phyloP scores from a whole-genome alignment of 1,140 invertebrate species.

The Heliothis subflexa region DNA sequence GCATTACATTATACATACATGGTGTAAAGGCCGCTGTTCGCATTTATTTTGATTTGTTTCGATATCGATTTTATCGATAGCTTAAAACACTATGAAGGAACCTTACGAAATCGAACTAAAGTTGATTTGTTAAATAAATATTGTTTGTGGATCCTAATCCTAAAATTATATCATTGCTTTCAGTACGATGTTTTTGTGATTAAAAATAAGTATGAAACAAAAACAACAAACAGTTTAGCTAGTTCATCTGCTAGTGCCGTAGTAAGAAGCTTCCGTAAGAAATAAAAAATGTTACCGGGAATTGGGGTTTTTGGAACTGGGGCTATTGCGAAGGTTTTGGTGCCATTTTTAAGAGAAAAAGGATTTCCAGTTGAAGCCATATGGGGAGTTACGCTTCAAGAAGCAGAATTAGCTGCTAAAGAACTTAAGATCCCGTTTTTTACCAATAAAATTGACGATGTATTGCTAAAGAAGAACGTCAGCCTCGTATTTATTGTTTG shows the following conservation, averaged over 20 bases:
- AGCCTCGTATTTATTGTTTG: conserved; percentile 97
- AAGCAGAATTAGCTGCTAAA: conserved; percentile 92
- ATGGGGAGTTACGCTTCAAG: conserved; percentile 94
- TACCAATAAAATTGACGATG: conserved; percentile 97
- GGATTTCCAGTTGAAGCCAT: conserved; percentile 96
- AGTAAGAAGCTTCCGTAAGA: conserved; percentile 11
- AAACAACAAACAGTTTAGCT: too few relatives aligned
- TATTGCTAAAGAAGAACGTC: conserved; percentile 96
- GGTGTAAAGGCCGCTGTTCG: too few relatives aligned
- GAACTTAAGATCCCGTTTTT: conserved; percentile 95
- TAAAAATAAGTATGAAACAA: too few relatives aligned
- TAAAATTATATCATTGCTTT: neutral
- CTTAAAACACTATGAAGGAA: too few relatives aligned
- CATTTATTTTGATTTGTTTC: too few relatives aligned
- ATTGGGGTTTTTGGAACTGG: conserved; percentile 98
- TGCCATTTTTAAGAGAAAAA: conserved; percentile 96
- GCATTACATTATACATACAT: too few relatives aligned
- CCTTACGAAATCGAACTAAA: too few relatives aligned
- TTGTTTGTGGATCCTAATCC: too few relatives aligned
- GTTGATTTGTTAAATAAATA: too few relatives aligned
- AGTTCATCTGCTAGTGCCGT: neutral
- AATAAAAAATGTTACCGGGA: conserved; percentile 89
- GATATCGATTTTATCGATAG: too few relatives aligned
- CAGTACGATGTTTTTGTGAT: neutral
- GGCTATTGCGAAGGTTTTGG: conserved; percentile 94